phyloP scores from a whole-genome alignment of 2,888 invertebrate species.

The Drosophila percnosoma region DNA sequence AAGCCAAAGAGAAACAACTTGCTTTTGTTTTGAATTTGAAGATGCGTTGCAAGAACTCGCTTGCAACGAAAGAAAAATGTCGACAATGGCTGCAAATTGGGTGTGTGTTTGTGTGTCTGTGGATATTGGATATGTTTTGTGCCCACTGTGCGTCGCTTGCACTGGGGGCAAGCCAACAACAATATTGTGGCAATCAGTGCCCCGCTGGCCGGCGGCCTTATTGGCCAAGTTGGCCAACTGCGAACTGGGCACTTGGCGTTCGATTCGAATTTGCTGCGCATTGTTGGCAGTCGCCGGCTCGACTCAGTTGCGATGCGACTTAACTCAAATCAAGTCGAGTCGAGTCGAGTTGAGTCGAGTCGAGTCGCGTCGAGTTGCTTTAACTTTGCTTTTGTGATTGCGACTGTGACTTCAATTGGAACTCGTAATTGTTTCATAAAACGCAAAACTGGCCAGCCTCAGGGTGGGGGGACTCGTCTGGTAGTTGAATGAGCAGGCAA shows the following conservation, averaged over 20 bases:
- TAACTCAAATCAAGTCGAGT: constrained; percentile 2
- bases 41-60: not conserved
- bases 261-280: constrained; percentile 51
- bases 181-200: constrained; percentile 42
- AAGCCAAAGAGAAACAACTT: not conserved
- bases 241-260: constrained; percentile 61
- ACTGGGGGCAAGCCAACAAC: constrained; percentile 32
- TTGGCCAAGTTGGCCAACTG: constrained; percentile 41
- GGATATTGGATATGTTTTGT: not conserved
- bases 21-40: not conserved
- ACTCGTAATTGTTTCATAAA: constrained; percentile 77
- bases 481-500: not conserved
- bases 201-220: constrained; percentile 19
- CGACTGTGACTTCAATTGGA: constrained; percentile 35
- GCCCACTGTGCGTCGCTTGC: constrained; percentile 34
- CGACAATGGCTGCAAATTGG: not conserved
- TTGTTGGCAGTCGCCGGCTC: constrained; percentile 42
- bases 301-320: constrained; percentile 16
- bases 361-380: constrained; percentile 26
- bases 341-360: constrained; percentile 14
- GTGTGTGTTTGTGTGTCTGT: not conserved
- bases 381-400: constrained; percentile 41
- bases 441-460: constrained; percentile 58
- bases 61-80: not conserved
- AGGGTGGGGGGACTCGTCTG: not conserved